Percentiles rank a stretch among this genome's conserved stretches.
phyloP scores from a whole-genome alignment of 2,888 invertebrate genomes.

The Matsumyia berberina region DNA sequence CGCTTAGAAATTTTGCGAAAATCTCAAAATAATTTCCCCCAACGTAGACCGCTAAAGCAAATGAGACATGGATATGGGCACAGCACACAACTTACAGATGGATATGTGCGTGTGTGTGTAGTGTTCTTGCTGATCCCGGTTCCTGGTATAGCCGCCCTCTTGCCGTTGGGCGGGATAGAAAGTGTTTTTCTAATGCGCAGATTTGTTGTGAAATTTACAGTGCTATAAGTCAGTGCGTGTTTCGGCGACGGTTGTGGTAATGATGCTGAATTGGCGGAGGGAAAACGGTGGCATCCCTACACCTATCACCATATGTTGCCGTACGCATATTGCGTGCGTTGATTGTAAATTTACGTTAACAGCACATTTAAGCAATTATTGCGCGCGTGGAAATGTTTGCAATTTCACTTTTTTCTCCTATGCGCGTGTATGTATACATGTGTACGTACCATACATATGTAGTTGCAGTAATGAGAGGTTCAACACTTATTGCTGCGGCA shows the following conservation, averaged over 20 bases:
- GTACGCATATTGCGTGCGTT: conserved; percentile 56
- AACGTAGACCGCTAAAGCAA: conserved; percentile 47
- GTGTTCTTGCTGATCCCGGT: neutral
- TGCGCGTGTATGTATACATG: neutral
- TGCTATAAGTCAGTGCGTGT: conserved; percentile 60
- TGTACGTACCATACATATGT: neutral
- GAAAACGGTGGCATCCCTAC: neutral
- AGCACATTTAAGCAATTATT: conserved; percentile 66
- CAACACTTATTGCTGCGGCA: conserved; percentile 5
- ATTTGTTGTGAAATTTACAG: conserved; percentile 67
- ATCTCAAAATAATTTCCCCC: conserved; percentile 65
- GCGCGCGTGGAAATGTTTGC: conserved; percentile 35
- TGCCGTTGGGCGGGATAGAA: conserved; percentile 12
- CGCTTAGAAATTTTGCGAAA: conserved; percentile 53
- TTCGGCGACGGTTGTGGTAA: conserved; percentile 18
- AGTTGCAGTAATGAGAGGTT: neutral
- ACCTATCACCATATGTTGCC: conserved; percentile 21
- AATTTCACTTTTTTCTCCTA: conserved; percentile 30
- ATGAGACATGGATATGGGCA: conserved; percentile 51
- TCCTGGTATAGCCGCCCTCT: neutral
- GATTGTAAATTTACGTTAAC: conserved; percentile 64
- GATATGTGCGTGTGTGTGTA: neutral
- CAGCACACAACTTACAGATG: neutral
- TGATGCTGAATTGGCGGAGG: neutral
- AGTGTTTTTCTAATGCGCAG: conserved; percentile 65